Evolutionary conservation across 2,888 invertebrate species (phyloP).

Genomic region (Scaeva pyrastri): DNA sequence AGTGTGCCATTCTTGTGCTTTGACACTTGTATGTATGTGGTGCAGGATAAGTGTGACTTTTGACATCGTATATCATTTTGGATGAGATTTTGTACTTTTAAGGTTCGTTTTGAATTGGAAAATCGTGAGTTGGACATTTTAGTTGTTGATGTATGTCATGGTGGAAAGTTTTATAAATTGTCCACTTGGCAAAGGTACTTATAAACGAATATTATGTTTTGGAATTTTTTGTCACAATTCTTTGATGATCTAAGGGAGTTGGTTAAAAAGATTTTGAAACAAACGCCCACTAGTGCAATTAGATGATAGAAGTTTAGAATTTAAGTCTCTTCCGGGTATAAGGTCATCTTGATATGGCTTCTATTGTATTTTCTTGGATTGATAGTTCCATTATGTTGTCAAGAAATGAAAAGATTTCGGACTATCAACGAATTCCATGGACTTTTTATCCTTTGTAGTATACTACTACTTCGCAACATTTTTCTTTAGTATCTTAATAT

Average conservation of each 20-base stretch:
- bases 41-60: constrained; percentile 60
- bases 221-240: constrained; percentile 4
- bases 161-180: constrained; percentile 10
- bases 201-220: not conserved
- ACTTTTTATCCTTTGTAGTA: too few relatives aligned
- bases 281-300: not conserved
- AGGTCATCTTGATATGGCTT: too few relatives aligned
- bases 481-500: too few relatives aligned
- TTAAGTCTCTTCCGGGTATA: not conserved
- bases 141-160: constrained; percentile 35
- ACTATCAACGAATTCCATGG: too few relatives aligned
- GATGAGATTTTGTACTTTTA: constrained; percentile 65
- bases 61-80: constrained; percentile 72
- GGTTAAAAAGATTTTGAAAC: not conserved
- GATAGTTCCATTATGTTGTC: too few relatives aligned
- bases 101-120: constrained; percentile 38
- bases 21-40: constrained; percentile 64
- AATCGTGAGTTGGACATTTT: constrained; percentile 71
- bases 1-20: constrained; percentile 53
- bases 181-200: not conserved
- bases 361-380: too few relatives aligned
- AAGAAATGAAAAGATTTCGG: too few relatives aligned
- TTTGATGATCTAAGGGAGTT: not conserved
- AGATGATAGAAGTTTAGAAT: not conserved
- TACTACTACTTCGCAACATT: too few relatives aligned